A percentile compares a stretch with the other conserved stretches of the same genome.
These are phyloP conservation scores for Drosophila sordidula DNA, from an alignment of 2,888 invertebrate species.

Conservation along the genomic window DNA sequence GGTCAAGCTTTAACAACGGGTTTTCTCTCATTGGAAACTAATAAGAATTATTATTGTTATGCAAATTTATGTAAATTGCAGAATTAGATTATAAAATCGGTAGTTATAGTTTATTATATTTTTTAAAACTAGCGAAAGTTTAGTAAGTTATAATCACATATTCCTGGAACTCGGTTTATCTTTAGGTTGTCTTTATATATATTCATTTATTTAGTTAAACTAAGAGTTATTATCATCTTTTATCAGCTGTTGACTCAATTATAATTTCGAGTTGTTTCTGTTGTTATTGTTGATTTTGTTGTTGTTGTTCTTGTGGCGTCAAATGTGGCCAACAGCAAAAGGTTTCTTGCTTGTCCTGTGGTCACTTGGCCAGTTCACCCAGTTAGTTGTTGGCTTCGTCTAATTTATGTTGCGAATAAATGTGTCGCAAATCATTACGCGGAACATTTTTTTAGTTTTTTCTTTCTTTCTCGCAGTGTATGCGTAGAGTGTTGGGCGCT, in stretches of 20 bases:
- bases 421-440: constrained; percentile 79
- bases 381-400: constrained; percentile 23
- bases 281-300: not conserved
- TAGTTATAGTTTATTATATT: too few species aligned
- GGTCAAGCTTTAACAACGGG: too few species aligned
- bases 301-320: constrained; percentile 18
- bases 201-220: constrained; percentile 2
- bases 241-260: constrained; percentile 29
- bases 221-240: constrained; percentile 6
- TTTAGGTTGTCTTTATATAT: not conserved
- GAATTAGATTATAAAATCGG: too few species aligned
- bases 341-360: constrained; percentile 29
- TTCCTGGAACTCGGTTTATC: not conserved
- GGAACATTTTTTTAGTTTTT: constrained; percentile 68
- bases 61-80: too few species aligned
- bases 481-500: constrained; percentile 65
- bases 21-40: too few species aligned
- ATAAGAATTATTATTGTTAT: too few species aligned
- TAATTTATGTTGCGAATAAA: constrained; percentile 78
- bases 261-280: constrained; percentile 21
- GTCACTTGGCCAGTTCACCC: constrained; percentile 29
- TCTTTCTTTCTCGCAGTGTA: constrained; percentile 9
- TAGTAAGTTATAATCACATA: not conserved
- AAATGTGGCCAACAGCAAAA: constrained; percentile 34
- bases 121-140: too few species aligned